Evolutionary conservation across 2,797 vertebrate genomes (phyloP), one percentile per base, ranked within the genome.

Genomic region (Gymnocypris eckloni): DNA sequence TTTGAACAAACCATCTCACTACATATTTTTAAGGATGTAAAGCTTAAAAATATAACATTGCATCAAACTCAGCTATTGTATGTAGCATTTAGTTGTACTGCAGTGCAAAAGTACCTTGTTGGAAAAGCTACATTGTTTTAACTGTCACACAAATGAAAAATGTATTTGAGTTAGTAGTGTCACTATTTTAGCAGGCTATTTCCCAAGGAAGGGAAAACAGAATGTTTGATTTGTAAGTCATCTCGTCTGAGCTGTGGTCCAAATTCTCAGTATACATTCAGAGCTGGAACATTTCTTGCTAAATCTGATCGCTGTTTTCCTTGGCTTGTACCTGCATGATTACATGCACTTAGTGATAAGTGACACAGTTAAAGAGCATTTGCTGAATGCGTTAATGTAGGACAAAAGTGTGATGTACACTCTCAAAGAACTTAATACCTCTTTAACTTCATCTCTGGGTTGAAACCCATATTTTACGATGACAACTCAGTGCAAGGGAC

Each of bases 261-360:
- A 67, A n/a, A 39, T 64, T 75, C 54, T 75, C 70, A 20, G 6
- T 82, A 25, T 22, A 28, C 50, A 37, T 18, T 16, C 66, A 82
- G 20, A 37, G 61, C 37, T 50, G 16, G 25, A 67, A 52, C 10
- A 83, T 71, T 75, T 83, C 73, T 13, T 84, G 82, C 71, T 81
- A 71, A 84, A 13, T 54, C 15, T 69, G 48, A 59, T 67, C 67
- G 39, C 39, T 72, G 59, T 54, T 67, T 86, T 80, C 73, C 84
- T 70, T 48, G 25, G n/a, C 33, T 59, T 70, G 70, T 39, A 78
- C 41, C 64, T 78, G 43, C 39, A 52, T 41, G 66, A 85, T 87
- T 81, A 73, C 66, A 79, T 66, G 84, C 71, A 50, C 83, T 84
- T 86, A 87, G 82, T 59, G 66, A 56, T 84, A 84, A 87, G 56